These are phyloP conservation scores for Drosophila kanekoi DNA, from an alignment of 2,888 invertebrate species.

Conservation along the genomic window DNA sequence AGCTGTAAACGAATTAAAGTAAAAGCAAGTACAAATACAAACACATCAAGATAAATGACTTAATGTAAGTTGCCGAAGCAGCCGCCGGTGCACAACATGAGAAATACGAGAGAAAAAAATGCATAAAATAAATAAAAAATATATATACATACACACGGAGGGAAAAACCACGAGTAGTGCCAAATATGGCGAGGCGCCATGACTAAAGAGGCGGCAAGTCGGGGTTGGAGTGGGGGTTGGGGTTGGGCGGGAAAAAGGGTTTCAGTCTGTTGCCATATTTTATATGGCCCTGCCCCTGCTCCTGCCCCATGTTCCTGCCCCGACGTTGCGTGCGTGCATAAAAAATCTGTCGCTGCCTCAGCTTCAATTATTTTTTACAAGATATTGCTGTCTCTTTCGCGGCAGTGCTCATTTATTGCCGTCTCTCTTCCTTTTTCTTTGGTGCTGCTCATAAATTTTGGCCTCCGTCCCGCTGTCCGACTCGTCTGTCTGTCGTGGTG, in stretches of 20 bases:
- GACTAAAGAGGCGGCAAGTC: conserved; percentile 3
- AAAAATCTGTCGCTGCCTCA: conserved; percentile 75
- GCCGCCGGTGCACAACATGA: conserved; percentile 66
- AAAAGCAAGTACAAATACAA: conserved; percentile 42
- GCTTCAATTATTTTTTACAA: conserved; percentile 80
- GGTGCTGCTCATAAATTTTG: conserved; percentile 76
- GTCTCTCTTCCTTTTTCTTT: conserved; percentile 45
- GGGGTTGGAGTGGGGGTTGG: not conserved
- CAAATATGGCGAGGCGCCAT: conserved; percentile 45
- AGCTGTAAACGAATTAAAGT: conserved; percentile 59
- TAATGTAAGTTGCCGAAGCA: conserved; percentile 67
- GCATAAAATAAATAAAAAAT: conserved; percentile 12
- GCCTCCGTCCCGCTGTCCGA: conserved; percentile 42
- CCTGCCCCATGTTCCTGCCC: conserved; percentile 1
- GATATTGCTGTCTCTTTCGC: conserved; percentile 70
- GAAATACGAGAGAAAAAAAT: conserved; percentile 46
- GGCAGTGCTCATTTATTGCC: conserved; percentile 51
- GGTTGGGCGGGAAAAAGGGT: conserved; percentile 60
- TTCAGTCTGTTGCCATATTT: conserved; percentile 44
- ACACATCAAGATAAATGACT: conserved; percentile 74
- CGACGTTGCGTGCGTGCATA: conserved; percentile 51
- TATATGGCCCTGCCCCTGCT: conserved; percentile 17
- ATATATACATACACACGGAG: conserved; percentile 5
- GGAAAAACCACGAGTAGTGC: conserved; percentile 36
- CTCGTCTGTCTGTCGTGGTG: conserved; percentile 14